Percentiles rank a stretch among this genome's conserved stretches.
Evolutionary conservation across 2,888 invertebrate species (phyloP).

Genomic region (Stenoptilia bipunctidactyla): DNA sequence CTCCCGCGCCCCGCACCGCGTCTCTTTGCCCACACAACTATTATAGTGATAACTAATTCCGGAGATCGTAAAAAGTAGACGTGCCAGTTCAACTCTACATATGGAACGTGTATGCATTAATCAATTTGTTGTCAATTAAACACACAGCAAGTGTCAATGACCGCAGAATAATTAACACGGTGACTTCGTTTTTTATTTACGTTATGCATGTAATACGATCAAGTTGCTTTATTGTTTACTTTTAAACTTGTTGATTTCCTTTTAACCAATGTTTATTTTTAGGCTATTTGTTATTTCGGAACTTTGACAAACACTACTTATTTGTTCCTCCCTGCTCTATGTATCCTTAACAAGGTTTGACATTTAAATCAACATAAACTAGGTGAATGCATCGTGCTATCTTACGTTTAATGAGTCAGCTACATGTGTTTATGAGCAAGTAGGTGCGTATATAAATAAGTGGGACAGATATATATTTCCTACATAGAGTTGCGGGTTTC

Average conservation of each 20-base stretch:
- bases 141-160: constrained; percentile 28
- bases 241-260: no score
- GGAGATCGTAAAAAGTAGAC: no score
- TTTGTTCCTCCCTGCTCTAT: no score
- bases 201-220: constrained; percentile 4
- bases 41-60: constrained; percentile 1
- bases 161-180: constrained; percentile 51
- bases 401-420: neutral
- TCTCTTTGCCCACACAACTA: constrained; percentile 6
- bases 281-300: no score
- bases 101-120: constrained; percentile 5
- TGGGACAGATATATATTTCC: constrained; percentile 24
- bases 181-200: constrained; percentile 40
- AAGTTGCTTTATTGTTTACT: constrained; percentile 9
- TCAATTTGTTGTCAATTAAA: neutral
- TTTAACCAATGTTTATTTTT: no score
- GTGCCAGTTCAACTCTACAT: constrained; percentile 1
- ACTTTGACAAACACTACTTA: no score
- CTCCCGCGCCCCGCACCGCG: constrained; percentile 22
- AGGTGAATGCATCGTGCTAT: no score
- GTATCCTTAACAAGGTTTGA: no score
- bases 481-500: constrained; percentile 30
- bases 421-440: neutral
- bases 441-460: constrained; percentile 11
- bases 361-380: no score